Conservation (phyloP, 2,113 vertebrate genomes). For the Gyps fulvus region DNA sequence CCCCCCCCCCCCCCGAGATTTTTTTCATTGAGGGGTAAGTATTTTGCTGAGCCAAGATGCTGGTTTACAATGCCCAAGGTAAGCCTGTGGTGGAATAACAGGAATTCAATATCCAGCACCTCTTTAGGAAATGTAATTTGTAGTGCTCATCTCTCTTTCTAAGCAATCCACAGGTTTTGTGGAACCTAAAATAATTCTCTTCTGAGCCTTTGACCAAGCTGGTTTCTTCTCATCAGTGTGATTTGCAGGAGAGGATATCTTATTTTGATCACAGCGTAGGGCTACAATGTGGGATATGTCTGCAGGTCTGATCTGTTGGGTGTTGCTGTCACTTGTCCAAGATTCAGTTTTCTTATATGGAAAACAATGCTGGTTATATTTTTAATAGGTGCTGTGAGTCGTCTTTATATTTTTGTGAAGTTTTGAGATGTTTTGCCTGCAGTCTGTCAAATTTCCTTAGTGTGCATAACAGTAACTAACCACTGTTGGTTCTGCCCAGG, state of each 20-base stretch:
- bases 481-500: not conserved
- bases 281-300: not conserved
- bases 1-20: not conserved
- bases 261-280: not conserved
- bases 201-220: not conserved
- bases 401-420: not conserved
- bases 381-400: not conserved
- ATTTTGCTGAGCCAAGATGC: not conserved
- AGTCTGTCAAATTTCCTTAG: not conserved
- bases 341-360: not conserved
- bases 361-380: not conserved
- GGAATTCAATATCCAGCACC: not conserved
- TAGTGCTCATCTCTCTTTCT: not conserved
- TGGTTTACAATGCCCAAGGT: not conserved
- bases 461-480: not conserved
- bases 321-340: not conserved
- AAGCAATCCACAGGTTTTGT: not conserved
- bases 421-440: not conserved
- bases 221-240: not conserved
- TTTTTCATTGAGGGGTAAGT: not conserved
- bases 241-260: not conserved
- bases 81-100: not conserved
- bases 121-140: not conserved
- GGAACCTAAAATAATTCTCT: not conserved
- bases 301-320: not conserved